Conservation (phyloP, 2,797 vertebrate genomes). For the Spinibarbus caldwelli region DNA sequence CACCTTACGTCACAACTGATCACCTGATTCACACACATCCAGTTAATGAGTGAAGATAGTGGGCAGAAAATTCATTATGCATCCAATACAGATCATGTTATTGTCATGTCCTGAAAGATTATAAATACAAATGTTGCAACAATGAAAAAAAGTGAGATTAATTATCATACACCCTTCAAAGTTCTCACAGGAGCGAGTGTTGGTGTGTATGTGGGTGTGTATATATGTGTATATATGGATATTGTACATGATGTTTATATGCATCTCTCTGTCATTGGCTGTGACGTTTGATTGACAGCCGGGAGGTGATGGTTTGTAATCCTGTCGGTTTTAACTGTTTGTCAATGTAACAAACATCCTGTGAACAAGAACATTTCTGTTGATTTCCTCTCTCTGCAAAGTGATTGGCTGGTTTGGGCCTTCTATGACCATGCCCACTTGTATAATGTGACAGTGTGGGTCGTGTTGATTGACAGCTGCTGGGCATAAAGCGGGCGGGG, state of each 20-base stretch:
- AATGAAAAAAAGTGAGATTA: not conserved
- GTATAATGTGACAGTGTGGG: not conserved
- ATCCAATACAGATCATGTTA: not conserved
- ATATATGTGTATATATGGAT: conserved; percentile 73
- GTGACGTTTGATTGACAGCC: conserved; percentile 25
- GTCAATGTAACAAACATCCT: not conserved
- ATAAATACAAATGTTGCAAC: not conserved
- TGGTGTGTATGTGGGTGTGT: conserved; percentile 49
- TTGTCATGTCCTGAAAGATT: not conserved
- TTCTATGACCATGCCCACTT: not conserved
- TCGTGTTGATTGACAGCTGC: conserved; percentile 8
- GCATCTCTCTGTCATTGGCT: conserved; percentile 63
- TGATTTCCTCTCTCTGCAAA: not conserved
- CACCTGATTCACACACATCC: not conserved
- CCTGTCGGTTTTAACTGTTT: conserved; percentile 19
- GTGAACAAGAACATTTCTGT: conserved; percentile 1
- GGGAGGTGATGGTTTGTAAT: conserved; percentile 25
- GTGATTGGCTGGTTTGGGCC: conserved; percentile 30
- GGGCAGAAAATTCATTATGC: not conserved
- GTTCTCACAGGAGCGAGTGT: not conserved
- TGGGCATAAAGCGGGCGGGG: not conserved
- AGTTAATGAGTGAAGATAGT: not conserved
- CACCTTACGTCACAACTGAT: not conserved
- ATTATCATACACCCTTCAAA: not conserved
- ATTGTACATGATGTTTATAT: conserved; percentile 78